Evolutionary conservation across 2,888 invertebrate genomes (phyloP).

Genomic region (Lathronympha strigana): DNA sequence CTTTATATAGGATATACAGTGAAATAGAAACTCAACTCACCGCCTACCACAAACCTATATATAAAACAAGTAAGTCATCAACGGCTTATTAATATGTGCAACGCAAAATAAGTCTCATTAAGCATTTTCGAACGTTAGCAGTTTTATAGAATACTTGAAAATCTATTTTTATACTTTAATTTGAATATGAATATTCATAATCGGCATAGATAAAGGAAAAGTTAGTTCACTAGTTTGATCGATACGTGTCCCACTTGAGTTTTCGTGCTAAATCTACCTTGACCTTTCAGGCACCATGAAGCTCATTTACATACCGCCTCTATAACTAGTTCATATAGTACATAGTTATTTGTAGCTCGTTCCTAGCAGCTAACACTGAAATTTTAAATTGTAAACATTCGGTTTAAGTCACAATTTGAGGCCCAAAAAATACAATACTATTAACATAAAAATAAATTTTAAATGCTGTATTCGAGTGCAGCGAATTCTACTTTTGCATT

Average conservation of each 20-base stretch:
- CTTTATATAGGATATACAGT: constrained; percentile 1
- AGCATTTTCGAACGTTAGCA: not conserved
- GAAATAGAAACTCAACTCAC: not conserved
- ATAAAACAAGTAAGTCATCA: constrained; percentile 13
- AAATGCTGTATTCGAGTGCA: not conserved
- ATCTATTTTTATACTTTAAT: constrained; percentile 9
- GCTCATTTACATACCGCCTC: constrained; percentile 31
- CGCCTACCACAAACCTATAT: not conserved
- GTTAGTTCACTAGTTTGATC: constrained; percentile 13
- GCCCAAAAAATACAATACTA: not conserved
- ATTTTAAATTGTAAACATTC: constrained; percentile 2
- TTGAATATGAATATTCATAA: not conserved
- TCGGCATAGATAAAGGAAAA: constrained; percentile 10
- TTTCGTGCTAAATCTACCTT: constrained; percentile 36
- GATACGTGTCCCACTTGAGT: constrained; percentile 33
- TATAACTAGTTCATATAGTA: constrained; percentile 15
- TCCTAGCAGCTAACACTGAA: not conserved
- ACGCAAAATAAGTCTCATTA: not conserved
- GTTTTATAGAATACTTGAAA: not conserved
- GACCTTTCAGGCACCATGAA: constrained; percentile 34
- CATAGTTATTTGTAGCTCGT: not conserved
- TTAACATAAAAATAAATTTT: not conserved
- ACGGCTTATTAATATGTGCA: not conserved
- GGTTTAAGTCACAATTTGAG: not conserved
- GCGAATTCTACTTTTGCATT: not conserved